Base-by-base conservation (phyloP, 1,140 invertebrate species). In the Nebria ingens region DNA sequence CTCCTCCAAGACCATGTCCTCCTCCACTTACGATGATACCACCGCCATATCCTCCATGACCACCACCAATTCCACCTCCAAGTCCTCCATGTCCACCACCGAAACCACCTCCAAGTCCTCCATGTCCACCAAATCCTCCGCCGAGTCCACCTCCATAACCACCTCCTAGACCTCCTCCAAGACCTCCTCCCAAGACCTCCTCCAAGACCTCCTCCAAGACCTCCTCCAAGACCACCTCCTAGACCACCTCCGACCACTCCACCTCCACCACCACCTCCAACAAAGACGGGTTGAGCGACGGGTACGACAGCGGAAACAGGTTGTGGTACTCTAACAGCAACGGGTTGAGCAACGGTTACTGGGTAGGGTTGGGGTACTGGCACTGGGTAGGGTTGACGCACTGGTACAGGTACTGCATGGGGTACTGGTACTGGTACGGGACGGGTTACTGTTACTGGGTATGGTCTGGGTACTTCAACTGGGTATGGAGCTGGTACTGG, bases 271-370 rank as follows among this genome's bases (percentile, higher is more conserved):
- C 60, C 58, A 9, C 19, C 22, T 23, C 42, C 51, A 19, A 55
- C n/a, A 42, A 55, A 42, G 54, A 55, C 58, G 52, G 55, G 56
- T 56, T 50, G 15, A 22, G 45, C 52, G 38, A 50, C 21, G 22
- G 78, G 74, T 11, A 80, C 67, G 54, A 73, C 70, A 11, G n/a
- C n/a, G n/a, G n/a, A n/a, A n/a, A 75, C 59, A 61, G 71, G 57
- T 58, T 65, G 65, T 21, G 61, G 67, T 52, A 66, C 59, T 52
- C 62, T 57, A 34, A 68, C 62, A n/a, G 64, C 63, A 13, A 62
- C 59, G 53, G 59, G 58, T 61, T 65, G 57, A 56, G 60, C 52
- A 4, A 68, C 60, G 19, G 61, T 62, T 51, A 67, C 65, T 54
- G 63, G 63, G 53, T 67, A 62, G 19, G 65, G 64, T 58, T 64